Evolutionary conservation across 2,797 vertebrate species (phyloP).

Genomic region (Taeniopygia guttata): DNA sequence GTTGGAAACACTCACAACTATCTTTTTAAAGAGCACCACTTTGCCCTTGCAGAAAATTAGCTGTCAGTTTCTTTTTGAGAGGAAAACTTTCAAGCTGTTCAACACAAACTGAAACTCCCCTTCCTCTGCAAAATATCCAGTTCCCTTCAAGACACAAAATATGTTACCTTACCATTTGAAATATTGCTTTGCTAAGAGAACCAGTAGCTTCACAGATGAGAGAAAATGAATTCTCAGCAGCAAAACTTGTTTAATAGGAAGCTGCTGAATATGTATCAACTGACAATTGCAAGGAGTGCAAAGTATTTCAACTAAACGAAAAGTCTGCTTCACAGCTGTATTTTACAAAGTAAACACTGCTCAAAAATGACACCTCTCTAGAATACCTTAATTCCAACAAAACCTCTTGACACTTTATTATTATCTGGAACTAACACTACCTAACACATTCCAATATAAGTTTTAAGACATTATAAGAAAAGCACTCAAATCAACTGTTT

Average conservation of each 20-base stretch:
- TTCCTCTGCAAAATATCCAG: background rate
- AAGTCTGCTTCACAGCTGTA: background rate
- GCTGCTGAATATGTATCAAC: background rate
- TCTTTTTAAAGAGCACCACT: background rate
- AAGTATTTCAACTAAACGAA: background rate
- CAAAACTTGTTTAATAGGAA: background rate
- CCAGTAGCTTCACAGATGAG: background rate
- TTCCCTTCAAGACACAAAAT: background rate
- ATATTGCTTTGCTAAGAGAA: background rate
- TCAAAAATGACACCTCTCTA: background rate
- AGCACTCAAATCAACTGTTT: background rate
- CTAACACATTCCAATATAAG: background rate
- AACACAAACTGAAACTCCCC: background rate
- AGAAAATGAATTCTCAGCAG: background rate
- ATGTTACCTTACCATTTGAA: background rate
- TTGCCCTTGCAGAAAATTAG: background rate
- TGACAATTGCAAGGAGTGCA: background rate
- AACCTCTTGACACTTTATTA: background rate
- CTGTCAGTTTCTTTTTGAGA: background rate
- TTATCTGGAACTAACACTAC: background rate
- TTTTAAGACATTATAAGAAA: background rate
- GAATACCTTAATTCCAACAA: background rate
- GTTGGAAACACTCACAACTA: background rate
- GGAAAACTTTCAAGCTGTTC: background rate
- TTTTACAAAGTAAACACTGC: background rate